A percentile compares a stretch with the other conserved stretches of the same genome.
These are phyloP conservation scores for Podotricha telesiphe DNA, from an alignment of 2,888 invertebrate genomes.

Conservation along the genomic window DNA sequence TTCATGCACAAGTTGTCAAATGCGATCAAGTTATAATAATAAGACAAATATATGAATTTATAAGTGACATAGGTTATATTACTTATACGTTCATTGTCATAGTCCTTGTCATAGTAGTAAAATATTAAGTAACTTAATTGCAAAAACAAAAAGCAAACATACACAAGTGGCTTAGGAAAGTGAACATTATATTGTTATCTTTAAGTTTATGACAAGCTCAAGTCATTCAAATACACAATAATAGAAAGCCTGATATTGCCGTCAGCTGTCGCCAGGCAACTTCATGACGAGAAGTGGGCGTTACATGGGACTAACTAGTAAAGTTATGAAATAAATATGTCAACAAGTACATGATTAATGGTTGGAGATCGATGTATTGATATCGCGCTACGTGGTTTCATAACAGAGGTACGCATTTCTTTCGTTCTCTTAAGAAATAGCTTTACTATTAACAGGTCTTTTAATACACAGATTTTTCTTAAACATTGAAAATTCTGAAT, in stretches of 20 bases:
- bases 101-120: too few species aligned
- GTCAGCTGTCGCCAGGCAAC: slow-evolving; percentile 52
- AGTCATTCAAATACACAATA: slow-evolving; percentile 32
- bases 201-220: not conserved
- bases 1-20: not conserved
- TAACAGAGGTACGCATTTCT: not conserved
- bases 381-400: slow-evolving; percentile 2
- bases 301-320: slow-evolving; percentile 54
- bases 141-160: too few species aligned
- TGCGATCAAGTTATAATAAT: slow-evolving; percentile 13
- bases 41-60: not conserved
- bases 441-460: too few species aligned
- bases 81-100: too few species aligned
- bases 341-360: slow-evolving; percentile 18
- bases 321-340: slow-evolving; percentile 50
- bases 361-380: not conserved
- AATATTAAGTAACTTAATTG: too few species aligned
- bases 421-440: not conserved
- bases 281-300: slow-evolving; percentile 55
- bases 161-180: too few species aligned
- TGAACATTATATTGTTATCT: not conserved
- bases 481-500: too few species aligned
- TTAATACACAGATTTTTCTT: too few species aligned
- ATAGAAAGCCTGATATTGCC: slow-evolving; percentile 48
- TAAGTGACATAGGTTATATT: too few species aligned